Evolutionary conservation across 2,797 vertebrate species (phyloP), one percentile per base, ranked within the genome.

Genomic region (Salarias fasciatus): DNA sequence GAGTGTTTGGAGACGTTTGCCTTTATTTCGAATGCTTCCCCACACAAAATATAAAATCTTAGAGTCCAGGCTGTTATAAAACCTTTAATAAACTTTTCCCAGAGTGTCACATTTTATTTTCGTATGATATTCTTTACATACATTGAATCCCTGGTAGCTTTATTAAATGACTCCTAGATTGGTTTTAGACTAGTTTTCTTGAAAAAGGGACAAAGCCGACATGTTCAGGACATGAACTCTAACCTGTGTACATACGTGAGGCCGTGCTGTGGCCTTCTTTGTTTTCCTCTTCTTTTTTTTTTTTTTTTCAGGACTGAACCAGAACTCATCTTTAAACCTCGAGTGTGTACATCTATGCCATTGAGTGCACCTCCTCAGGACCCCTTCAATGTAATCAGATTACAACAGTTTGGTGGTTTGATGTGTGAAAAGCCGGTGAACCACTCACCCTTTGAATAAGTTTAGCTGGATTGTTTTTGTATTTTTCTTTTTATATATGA

Each of bases 101-200:
- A 82, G 75, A 80, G 63, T 46, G 52, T 71, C 62, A 56, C 69
- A 50, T 80, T 84, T 86, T 89, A 86, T 87, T 87, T 87, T 86
- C 82, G 75, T 86, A 85, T 46, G 48, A 57, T 82, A 54, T 54
- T 38, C 6, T 58, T 42, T 61, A 49, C 73, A 56, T 67, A 62
- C 11, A 14, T 64, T 43, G 38, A 68, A 57, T 55, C 53, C 28
- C 30, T 14, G 14, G 15, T 80, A 56, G 61, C 79, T 77, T 84
- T 74, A 56, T 71, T 51, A 33, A 72, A 44, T 37, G 37, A 46
- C 63, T 72, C 57, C 0, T 71, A 64, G 51, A 31, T 24, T 62
- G 72, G 53, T 63, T 77, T 74, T 72, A 56, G 41, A 54, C 18
- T 51, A 45, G 44, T 59, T 73, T 74, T 64, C 69, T 35, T 60